Conservation (phyloP, 2,888 invertebrate species). For the Athalia rosae region DNA sequence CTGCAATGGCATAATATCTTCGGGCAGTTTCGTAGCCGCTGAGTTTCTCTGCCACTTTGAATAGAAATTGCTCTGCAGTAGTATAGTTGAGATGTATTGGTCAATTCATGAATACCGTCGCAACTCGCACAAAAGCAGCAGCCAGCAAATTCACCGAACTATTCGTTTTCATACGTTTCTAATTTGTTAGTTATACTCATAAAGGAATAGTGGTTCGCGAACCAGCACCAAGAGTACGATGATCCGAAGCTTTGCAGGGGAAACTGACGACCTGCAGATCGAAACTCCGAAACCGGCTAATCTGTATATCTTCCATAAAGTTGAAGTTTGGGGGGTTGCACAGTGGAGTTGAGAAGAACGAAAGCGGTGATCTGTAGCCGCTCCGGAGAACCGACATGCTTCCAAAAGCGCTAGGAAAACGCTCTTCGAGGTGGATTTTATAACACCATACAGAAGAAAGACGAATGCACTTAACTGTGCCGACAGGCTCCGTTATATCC, state of each 20-base stretch:
- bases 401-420: not conserved
- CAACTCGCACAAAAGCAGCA: conserved; percentile 36
- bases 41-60: conserved; percentile 40
- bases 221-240: not conserved
- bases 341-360: not conserved
- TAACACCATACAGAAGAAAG: not conserved
- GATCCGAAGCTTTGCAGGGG: not conserved
- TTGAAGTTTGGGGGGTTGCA: not conserved
- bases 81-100: conserved; percentile 4
- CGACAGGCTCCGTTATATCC: conserved; percentile 5
- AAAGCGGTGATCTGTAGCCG: not conserved
- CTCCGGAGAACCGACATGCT: not conserved
- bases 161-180: conserved; percentile 29
- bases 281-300: conserved; percentile 11
- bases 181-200: conserved; percentile 28
- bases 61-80: conserved; percentile 37
- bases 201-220: too few species aligned
- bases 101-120: not conserved
- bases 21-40: conserved; percentile 11
- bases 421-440: conserved; percentile 12
- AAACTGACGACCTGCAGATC: not conserved
- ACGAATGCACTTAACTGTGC: conserved; percentile 22
- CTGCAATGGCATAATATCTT: conserved; percentile 13
- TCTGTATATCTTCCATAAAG: not conserved
- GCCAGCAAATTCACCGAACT: not conserved